These are phyloP conservation scores for Rhagoletis pomonella DNA, from an alignment of 1,140 invertebrate genomes.

Conservation along the genomic window DNA sequence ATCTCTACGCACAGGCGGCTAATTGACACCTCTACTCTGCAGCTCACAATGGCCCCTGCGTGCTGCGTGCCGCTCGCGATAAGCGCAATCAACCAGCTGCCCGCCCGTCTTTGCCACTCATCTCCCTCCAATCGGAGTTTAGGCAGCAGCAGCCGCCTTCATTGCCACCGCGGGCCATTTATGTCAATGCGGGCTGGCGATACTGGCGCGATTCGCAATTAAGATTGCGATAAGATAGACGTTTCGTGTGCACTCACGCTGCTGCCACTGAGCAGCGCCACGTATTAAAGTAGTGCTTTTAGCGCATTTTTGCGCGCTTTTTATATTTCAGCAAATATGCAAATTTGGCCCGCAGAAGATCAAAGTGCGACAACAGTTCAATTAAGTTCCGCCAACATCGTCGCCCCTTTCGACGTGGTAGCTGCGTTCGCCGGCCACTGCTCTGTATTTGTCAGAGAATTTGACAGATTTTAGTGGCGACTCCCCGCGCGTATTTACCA, in stretches of 20 bases:
- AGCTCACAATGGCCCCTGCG: background rate
- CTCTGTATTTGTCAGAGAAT: constrained; percentile 15
- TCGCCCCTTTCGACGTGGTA: background rate
- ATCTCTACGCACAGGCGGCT: constrained; percentile 11
- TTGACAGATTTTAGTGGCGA: constrained; percentile 49
- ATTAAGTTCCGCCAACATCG: constrained; percentile 1
- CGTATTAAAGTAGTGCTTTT: constrained; percentile 41
- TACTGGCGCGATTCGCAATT: constrained; percentile 20
- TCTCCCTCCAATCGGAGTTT: background rate
- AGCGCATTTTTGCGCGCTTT: constrained; percentile 1
- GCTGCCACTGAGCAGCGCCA: background rate
- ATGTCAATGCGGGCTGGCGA: constrained; percentile 35
- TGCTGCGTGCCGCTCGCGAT: constrained; percentile 27
- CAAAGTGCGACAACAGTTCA: constrained; percentile 44
- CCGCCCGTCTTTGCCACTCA: background rate
- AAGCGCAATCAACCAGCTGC: background rate
- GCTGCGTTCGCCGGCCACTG: background rate
- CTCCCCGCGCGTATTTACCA: background rate
- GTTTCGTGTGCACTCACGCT: background rate
- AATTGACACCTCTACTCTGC: constrained; percentile 45
- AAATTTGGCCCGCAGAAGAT: constrained; percentile 31
- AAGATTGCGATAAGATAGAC: constrained; percentile 47
- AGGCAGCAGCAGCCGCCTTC: background rate
- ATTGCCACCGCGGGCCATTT: constrained; percentile 21
- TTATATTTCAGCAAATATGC: background rate